Percentiles rank a stretch among this genome's conserved stretches.
phyloP scores from a whole-genome alignment of 2,113 vertebrate genomes.

The Mustelus asterias region DNA sequence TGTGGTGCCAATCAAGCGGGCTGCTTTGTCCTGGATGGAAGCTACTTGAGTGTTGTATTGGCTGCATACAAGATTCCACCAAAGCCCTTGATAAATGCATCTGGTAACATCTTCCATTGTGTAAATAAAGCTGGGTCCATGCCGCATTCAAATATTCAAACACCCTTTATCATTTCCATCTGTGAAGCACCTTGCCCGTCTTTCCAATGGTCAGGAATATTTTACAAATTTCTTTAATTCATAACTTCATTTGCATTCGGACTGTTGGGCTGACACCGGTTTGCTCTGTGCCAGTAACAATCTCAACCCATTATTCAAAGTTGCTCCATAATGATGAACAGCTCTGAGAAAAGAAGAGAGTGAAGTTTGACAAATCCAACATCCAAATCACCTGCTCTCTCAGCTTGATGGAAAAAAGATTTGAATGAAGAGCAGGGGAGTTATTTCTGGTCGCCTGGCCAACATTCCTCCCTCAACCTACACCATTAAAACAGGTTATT shows the following conservation, averaged over 20 bases:
- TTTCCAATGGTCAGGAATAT: background rate
- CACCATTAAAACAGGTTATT: background rate
- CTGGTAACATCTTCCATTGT: background rate
- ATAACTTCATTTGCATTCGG: background rate
- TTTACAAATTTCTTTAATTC: background rate
- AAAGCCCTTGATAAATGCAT: background rate
- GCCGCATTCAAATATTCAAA: background rate
- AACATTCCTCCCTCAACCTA: background rate
- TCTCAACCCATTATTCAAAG: background rate
- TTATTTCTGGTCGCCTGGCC: background rate
- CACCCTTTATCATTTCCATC: background rate
- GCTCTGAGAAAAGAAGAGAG: background rate
- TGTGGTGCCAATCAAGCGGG: too few species aligned
- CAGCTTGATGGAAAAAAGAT: background rate
- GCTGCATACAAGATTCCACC: background rate
- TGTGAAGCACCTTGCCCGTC: background rate
- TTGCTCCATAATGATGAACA: background rate
- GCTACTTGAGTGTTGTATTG: background rate
- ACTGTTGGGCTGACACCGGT: background rate
- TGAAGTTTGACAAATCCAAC: background rate
- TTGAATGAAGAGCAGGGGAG: background rate
- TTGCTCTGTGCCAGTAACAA: background rate
- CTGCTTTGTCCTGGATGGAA: too few species aligned
- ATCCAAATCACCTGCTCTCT: background rate
- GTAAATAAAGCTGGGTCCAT: background rate